phyloP scores from a whole-genome alignment of 53 echinoderm and acorn worm genomes.

The Astropecten irregularis region DNA sequence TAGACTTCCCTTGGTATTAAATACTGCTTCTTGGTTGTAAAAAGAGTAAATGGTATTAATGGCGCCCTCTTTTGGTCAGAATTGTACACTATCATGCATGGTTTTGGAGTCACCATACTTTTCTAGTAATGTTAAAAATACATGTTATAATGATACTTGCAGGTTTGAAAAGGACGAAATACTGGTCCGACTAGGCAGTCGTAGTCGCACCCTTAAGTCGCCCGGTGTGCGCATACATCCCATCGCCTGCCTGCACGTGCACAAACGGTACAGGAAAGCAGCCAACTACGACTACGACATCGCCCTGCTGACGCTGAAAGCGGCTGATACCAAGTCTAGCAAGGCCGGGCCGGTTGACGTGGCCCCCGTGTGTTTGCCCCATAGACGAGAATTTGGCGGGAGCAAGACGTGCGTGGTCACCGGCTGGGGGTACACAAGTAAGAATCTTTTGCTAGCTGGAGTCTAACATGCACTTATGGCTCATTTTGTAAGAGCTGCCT shows the following conservation, averaged over 20 bases:
- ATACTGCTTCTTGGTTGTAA: no score
- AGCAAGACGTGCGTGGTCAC: slow-evolving; percentile 68
- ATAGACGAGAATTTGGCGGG: slow-evolving; percentile 52
- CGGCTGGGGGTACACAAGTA: slow-evolving; percentile 91
- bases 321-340: slow-evolving; percentile 25
- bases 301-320: slow-evolving; percentile 71
- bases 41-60: no score
- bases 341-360: slow-evolving; percentile 44
- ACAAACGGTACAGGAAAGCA: slow-evolving; percentile 62
- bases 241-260: slow-evolving; percentile 80
- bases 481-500: no score
- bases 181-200: slow-evolving; percentile 77
- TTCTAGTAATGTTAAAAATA: no score
- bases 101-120: no score
- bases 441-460: no score
- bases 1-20: no score
- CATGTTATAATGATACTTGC: neutral
- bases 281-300: slow-evolving; percentile 85
- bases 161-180: slow-evolving; percentile 69
- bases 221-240: slow-evolving; percentile 69
- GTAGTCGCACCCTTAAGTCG: slow-evolving; percentile 47
- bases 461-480: no score
- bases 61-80: no score
- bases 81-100: no score
- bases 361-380: slow-evolving; percentile 75